Percentiles rank a stretch among this genome's conserved stretches.
phyloP scores from a whole-genome alignment of 2,888 invertebrate genomes.

The Drosophila anomalata region DNA sequence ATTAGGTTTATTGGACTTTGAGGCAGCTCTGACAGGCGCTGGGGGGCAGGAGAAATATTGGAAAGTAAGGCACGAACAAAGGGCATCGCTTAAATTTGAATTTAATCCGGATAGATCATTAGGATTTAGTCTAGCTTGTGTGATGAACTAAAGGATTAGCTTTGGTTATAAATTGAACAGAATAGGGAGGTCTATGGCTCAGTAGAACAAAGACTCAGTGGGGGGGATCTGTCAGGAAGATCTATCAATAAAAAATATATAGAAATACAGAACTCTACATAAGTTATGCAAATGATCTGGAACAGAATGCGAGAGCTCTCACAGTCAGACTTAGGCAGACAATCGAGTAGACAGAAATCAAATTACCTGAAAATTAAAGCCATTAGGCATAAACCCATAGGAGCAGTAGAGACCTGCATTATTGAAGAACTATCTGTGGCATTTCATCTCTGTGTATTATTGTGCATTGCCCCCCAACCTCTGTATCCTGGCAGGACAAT shows the following conservation, averaged over 20 bases:
- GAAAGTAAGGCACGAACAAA: neutral
- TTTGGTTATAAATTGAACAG: no score
- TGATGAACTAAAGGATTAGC: neutral
- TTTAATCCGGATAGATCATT: constrained; percentile 8
- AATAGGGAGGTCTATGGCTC: no score
- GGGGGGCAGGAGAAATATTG: constrained; percentile 13
- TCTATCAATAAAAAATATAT: no score
- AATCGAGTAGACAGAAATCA: neutral
- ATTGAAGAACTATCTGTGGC: constrained; percentile 8
- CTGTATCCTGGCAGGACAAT: constrained; percentile 48
- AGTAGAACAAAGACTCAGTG: no score
- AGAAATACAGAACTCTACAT: neutral
- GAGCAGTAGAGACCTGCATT: constrained; percentile 29
- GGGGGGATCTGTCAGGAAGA: no score
- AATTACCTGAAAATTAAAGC: neutral
- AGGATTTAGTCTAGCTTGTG: neutral
- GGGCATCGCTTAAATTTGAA: constrained; percentile 9
- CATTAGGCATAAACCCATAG: constrained; percentile 1
- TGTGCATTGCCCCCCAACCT: constrained; percentile 30
- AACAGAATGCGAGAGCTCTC: neutral
- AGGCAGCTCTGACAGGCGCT: constrained; percentile 10
- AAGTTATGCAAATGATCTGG: neutral
- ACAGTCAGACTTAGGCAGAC: neutral
- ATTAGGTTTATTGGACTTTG: constrained; percentile 67
- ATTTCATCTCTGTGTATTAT: constrained; percentile 18